Base-by-base conservation (phyloP, 1,140 invertebrate genomes). In the Microplitis mediator region DNA sequence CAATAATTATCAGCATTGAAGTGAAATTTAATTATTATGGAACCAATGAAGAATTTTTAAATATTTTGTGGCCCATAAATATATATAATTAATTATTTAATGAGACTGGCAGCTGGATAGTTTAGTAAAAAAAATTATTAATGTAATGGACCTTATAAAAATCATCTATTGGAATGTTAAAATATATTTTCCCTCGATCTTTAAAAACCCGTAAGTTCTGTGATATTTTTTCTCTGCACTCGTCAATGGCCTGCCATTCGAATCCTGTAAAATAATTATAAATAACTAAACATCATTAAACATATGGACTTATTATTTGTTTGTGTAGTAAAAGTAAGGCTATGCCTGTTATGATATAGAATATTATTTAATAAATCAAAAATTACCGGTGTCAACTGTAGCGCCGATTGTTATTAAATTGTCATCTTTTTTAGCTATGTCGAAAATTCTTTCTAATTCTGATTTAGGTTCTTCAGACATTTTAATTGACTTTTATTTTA, bases 241-340 rank as follows among this genome's bases (percentile, higher is more conserved):
- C 90, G 50, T 89, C 88, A 6, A 83, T 77, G 4, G 90, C 89
- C 52, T 87, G 77, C 75, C 76, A 76, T 78, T 91, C 90, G 74
- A 91, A 89, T 39, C 90, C 90, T 74, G 88, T 87, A 50, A 56
- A 56, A 36, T 58, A 51, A 23, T 23, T 69, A 2, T 45, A 50
- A 16, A 64, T 35, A 50, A n/a, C 14, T 23, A 66, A 52, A 61
- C 39, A 61, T 39, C 4, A 3, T 39, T 23, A 39, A 4, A 39
- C 61, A 3, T 39, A 60, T 36, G 63, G 65, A 66, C 13, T 13
- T 13, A 50, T 8, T 8, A 8, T 50, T 50, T 50, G 6, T 8
- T 50, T 50, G 1, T 50, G 39, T 9, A 13, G 1, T 8, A 64
- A 39, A 54, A 60, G 1, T 69, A 9, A 79, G 71, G 75, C 76